Conservation (phyloP, 2,113 vertebrate genomes). For the Larimichthys polyactis region DNA sequence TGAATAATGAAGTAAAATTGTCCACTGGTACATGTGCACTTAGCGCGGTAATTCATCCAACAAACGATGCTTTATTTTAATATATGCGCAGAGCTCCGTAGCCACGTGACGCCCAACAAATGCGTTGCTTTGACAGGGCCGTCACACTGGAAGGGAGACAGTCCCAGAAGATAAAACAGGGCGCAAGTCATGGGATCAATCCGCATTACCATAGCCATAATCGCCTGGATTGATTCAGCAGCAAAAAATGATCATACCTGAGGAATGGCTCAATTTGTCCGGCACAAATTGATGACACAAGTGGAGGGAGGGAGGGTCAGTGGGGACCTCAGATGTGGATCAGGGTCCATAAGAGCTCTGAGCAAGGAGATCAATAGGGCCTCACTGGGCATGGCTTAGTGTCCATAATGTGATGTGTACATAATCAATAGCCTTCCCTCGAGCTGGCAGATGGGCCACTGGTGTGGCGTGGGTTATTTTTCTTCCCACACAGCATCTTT, state of each 20-base stretch:
- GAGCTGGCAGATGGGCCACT: constrained; percentile 39
- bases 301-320: constrained; percentile 8
- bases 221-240: constrained; percentile 69
- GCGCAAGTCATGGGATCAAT: constrained; percentile 63
- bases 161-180: constrained; percentile 59
- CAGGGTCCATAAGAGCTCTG: constrained; percentile 59
- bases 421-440: constrained; percentile 65
- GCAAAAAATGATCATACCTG: constrained; percentile 71
- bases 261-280: constrained; percentile 67
- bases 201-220: constrained; percentile 74
- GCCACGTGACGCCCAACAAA: background rate
- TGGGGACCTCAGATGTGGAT: constrained; percentile 53
- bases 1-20: constrained; percentile 11
- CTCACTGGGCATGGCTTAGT: constrained; percentile 49
- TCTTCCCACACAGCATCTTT: constrained; percentile 29
- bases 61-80: background rate
- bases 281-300: constrained; percentile 63
- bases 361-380: constrained; percentile 66
- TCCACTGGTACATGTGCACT: background rate
- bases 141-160: constrained; percentile 39
- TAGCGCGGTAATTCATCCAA: constrained; percentile 1
- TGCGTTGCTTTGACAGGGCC: background rate
- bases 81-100: constrained; percentile 4
- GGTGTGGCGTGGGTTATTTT: constrained; percentile 41
- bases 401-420: constrained; percentile 67